Base-by-base conservation (phyloP, 2,888 invertebrate species). In the Cerastis rubricosa region DNA sequence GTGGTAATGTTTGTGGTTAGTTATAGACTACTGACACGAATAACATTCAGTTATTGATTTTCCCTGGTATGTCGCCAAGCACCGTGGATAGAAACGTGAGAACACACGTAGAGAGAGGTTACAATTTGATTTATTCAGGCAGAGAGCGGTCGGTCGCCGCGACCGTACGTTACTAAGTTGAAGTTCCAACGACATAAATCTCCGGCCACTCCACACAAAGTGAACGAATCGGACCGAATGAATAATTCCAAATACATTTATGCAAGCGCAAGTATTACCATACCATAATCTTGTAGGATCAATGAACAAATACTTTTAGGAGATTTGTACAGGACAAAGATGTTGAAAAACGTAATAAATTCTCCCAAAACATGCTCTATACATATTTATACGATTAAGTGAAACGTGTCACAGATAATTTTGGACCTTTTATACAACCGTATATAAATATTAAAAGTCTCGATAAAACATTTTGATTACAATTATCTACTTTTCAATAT, bases 101-200 rank as follows among this genome's bases (percentile, higher is more conserved):
- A 76, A 80, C 57, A 80, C 54, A 68, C 64, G 35, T 66, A 81
- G 76, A 79, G 70, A 63, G 71, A 73, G 47, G 81, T 80, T 88
- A 85, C 83, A 90, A 90, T 91, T 93, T 93, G 94, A 94, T 94
- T 94, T 94, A 94, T 94, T 92, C 89, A 86, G 88, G 84, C 86
- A 85, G 83, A 91, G 89, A 84, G 89, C 85, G 81, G 88, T 87
- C 78, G 84, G 78, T 76, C 89, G 87, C 85, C 87, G 87, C 90
- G 88, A 89, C 92, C 93, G 92, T 93, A 93, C 91, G 92, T 92
- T 94, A 92, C 92, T 92, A 91, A 92, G 89, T 92, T 89, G 92
- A 94, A 94, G 91, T 94, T 94, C 91, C 86, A 91, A 90, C 88
- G 90, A 91, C 93, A 94, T 95, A 94, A 94, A 95, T 95, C 93